phyloP scores from a whole-genome alignment of 92 coral and sea anemone species.

The Zoanthus sociatus region DNA sequence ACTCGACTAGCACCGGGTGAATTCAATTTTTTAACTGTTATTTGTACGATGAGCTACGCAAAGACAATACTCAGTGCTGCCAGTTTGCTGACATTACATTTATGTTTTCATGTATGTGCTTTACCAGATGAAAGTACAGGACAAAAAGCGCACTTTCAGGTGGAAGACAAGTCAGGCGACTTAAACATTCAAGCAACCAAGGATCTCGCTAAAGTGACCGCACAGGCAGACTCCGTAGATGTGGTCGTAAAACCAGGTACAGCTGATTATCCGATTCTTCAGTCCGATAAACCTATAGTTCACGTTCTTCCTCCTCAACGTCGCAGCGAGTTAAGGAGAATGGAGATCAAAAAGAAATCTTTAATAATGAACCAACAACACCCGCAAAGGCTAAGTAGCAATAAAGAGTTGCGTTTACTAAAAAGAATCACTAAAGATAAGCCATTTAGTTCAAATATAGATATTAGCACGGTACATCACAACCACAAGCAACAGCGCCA shows the following conservation, averaged over 20 bases:
- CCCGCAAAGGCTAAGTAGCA: background rate
- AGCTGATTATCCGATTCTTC: slow-evolving; percentile 88
- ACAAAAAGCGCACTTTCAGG: slow-evolving; percentile 97
- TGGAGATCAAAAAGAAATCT: slow-evolving; percentile 65
- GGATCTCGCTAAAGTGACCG: slow-evolving; percentile 84
- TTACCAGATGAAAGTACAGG: slow-evolving; percentile 70
- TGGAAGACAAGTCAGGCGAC: slow-evolving; percentile 98
- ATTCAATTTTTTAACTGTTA: background rate
- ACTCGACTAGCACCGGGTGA: background rate
- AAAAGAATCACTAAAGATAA: background rate
- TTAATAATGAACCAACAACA: background rate
- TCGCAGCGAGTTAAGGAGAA: slow-evolving; percentile 67
- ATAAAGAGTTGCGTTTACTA: background rate
- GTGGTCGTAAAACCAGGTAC: slow-evolving; percentile 96
- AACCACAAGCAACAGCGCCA: background rate
- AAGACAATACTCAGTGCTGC: background rate
- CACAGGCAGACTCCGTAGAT: slow-evolving; percentile 94
- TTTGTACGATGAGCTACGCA: background rate
- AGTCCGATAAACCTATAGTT: slow-evolving; percentile 92
- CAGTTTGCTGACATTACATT: background rate
- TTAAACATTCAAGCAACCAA: slow-evolving; percentile 86
- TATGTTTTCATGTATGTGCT: background rate
- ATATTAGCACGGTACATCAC: background rate
- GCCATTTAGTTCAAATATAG: background rate
- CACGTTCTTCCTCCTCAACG: slow-evolving; percentile 73